These are phyloP conservation scores for Yponomeuta malinellus DNA, from an alignment of 2,888 invertebrate genomes.

Conservation along the genomic window DNA sequence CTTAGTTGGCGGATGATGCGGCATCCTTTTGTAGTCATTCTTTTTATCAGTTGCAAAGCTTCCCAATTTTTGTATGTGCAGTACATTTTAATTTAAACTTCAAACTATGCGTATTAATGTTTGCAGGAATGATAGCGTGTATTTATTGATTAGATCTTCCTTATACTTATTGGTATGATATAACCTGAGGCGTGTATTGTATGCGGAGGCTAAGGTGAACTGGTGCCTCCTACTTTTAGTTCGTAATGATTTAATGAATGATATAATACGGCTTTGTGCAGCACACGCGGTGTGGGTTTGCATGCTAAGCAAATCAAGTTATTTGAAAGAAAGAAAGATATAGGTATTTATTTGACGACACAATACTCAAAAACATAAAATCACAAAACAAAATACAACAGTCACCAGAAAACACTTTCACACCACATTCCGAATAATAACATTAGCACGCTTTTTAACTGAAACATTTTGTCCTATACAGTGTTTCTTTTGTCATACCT, in stretches of 20 bases:
- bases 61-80: background rate
- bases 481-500: background rate
- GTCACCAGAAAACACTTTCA: conserved; percentile 27
- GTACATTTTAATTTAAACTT: too few species aligned
- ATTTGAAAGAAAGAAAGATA: conserved; percentile 21
- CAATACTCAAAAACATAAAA: too few species aligned
- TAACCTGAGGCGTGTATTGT: background rate
- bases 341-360: too few species aligned
- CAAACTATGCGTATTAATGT: too few species aligned
- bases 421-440: conserved; percentile 39
- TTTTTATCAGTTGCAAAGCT: background rate
- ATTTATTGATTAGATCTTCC: background rate
- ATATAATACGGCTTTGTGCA: conserved; percentile 32
- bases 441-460: conserved; percentile 22
- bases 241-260: conserved; percentile 32
- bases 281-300: conserved; percentile 37
- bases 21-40: conserved; percentile 1
- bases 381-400: too few species aligned
- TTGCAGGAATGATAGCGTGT: background rate
- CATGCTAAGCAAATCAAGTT: conserved; percentile 42
- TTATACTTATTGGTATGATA: background rate
- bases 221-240: conserved; percentile 50
- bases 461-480: background rate
- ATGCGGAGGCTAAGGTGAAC: conserved; percentile 34
- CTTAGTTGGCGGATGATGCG: conserved; percentile 1